Evolutionary conservation across 2,888 invertebrate species (phyloP).

Genomic region (Emmelina monodactyla): DNA sequence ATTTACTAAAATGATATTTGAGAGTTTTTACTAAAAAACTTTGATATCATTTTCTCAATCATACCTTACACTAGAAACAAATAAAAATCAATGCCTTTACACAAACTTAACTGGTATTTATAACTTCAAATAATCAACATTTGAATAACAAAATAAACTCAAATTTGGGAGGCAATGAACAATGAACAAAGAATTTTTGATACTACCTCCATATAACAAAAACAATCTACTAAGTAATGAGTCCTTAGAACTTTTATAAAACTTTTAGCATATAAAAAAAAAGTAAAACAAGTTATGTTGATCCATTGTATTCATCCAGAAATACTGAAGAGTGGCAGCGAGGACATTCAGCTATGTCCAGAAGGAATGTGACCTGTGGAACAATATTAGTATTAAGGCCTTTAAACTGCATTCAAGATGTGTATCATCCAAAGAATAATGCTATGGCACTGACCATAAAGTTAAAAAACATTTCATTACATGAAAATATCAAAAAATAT

Average conservation of each 20-base stretch:
- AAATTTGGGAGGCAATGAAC: neutral
- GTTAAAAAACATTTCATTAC: too few relatives aligned
- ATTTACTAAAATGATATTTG: conserved; percentile 11
- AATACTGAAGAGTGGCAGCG: conserved; percentile 46
- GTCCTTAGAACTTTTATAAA: neutral
- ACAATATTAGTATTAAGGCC: too few relatives aligned
- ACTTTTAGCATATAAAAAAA: conserved; percentile 1
- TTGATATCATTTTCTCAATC: conserved; percentile 10
- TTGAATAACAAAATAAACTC: neutral
- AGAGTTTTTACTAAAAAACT: conserved; percentile 17
- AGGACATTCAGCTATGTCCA: conserved; percentile 58
- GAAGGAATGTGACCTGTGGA: conserved; percentile 54
- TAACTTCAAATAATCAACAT: neutral
- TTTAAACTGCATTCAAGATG: too few relatives aligned
- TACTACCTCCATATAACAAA: neutral
- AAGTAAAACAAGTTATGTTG: conserved; percentile 9
- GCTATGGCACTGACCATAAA: too few relatives aligned
- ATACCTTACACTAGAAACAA: conserved; percentile 8
- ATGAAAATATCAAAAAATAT: too few relatives aligned
- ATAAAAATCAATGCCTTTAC: conserved; percentile 1
- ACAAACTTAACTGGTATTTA: neutral
- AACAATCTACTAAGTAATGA: neutral
- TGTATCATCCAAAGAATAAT: too few relatives aligned
- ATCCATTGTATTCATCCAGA: conserved; percentile 50
- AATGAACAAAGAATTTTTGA: neutral